Conservation (phyloP, 2,888 invertebrate species). For the Amaurobius ferox region DNA sequence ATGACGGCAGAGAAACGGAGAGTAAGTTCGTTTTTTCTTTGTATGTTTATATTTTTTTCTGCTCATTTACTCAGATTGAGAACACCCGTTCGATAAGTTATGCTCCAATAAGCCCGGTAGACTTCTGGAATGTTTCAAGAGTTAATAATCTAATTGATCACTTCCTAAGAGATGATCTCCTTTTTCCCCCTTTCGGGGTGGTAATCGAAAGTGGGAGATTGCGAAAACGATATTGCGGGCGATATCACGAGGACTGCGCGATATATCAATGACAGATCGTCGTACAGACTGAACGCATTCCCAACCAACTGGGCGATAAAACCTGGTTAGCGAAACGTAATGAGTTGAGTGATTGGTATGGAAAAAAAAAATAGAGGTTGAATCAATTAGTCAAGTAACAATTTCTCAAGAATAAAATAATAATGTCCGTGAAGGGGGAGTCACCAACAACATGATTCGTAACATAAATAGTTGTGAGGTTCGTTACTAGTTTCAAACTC, state of each 20-base stretch:
- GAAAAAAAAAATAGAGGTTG: too few relatives aligned
- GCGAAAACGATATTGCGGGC: neutral
- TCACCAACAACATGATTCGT: too few relatives aligned
- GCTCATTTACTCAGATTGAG: neutral
- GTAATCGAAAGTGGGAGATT: neutral
- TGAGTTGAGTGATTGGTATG: too few relatives aligned
- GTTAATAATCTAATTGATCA: conserved; percentile 5
- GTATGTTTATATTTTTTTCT: neutral
- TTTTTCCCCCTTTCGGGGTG: neutral
- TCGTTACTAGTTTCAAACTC: too few relatives aligned
- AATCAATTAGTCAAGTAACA: too few relatives aligned
- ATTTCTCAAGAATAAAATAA: too few relatives aligned
- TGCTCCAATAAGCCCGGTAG: neutral
- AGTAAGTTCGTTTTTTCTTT: neutral
- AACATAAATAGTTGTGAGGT: too few relatives aligned
- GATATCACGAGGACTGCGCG: neutral
- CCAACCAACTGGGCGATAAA: too few relatives aligned
- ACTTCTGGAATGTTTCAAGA: neutral
- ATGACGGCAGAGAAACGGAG: neutral
- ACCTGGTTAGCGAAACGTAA: too few relatives aligned
- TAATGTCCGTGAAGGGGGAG: too few relatives aligned
- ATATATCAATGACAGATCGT: neutral
- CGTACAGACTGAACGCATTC: too few relatives aligned
- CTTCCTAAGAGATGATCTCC: neutral
- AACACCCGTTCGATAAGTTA: conserved; percentile 1